Evolutionary conservation across 2,888 invertebrate species (phyloP), one percentile per base, ranked within the genome.

Genomic region (Dyspetes luteomarginatus): DNA sequence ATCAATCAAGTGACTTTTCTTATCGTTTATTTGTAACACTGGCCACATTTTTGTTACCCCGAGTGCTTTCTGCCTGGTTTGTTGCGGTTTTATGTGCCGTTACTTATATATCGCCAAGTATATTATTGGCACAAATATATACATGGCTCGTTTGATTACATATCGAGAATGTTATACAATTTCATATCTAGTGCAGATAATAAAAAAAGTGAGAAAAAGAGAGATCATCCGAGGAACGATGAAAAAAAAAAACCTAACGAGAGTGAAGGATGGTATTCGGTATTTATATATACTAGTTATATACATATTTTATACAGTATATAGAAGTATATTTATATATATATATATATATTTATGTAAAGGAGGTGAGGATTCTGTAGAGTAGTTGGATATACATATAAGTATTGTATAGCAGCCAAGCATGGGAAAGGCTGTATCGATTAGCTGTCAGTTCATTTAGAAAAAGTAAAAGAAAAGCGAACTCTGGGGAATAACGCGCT

Each of bases 391-490:
- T 48, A 48, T 12, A 36, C 12, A 36, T 36, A 12, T 36, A 36
- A 15, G 58, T 30, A 28, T 19, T 19, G 28, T 24, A 52, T 19
- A 43, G 28, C 12, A 26, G 43, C 24, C 45, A 43, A 58, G 56
- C 56, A 69, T 72, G 65, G 55, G 71, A 60, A 82, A 86, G 83
- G 85, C 84, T 85, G 75, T 90, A 91, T 91, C 90, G 91, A 91
- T 91, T 90, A 90, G 84, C 89, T 91, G 91, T 91, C 91, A 87
- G 82, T 87, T 90, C 88, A 88, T 90, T 90, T 88, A 86, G 88
- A 86, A 87, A 89, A 90, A 89, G 89, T 90, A 90, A 91, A 90
- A 90, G 90, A 90, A 90, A 90, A 91, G 89, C 89, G 89, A 79
- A 75, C 91, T 86, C 90, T 80, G 81, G 91, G 90, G 91, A 90